Evolutionary conservation across 2,888 invertebrate species (phyloP), one percentile per base, ranked within the genome.

Genomic region (Heteromyza rotundicornis): DNA sequence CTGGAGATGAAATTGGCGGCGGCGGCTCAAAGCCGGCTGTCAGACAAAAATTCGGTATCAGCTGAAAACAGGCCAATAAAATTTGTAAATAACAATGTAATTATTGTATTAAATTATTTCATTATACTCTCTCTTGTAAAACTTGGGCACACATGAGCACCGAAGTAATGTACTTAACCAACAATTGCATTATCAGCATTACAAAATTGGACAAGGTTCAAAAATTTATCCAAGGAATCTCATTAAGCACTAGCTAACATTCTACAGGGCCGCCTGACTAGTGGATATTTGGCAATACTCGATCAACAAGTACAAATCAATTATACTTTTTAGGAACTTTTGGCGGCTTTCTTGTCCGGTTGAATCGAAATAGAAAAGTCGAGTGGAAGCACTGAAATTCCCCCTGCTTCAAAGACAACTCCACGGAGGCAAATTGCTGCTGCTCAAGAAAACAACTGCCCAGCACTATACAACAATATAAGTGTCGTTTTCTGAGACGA

Each of bases 331-430:
- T 70, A 90, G 90, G 89, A 89, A 76, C 87, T 87, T 60, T 76
- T 89, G 53, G 90, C 90, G 0, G 84, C 86, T 61, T 88, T 89
- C 71, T 77, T 90, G 56, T 89, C 90, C 12, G 90, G 90, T 52
- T 88, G 89, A 65, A 88, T 89, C 57, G 87, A 87, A 72, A 84
- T 86, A 0, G 87, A 87, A 71, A 89, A 89, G 76, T 85, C 87
- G 1, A 70, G 71, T n/a, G 79, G 71, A 17, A 72, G 66, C 51
- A n/a, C n/a, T n/a, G n/a, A n/a, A n/a, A 68, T 66, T 3, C 75
- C 85, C 3, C 85, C 85, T 36, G 80, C 82, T 5, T 74, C 85
- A 1, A 85, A 85, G 19, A 81, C 83, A 67, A 84, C 66, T 73
- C 82, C 82, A 57, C 62, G 69, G 22, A 84, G 74, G 79, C 84